phyloP scores from a whole-genome alignment of 2,113 vertebrate genomes.

The Vidua macroura region DNA sequence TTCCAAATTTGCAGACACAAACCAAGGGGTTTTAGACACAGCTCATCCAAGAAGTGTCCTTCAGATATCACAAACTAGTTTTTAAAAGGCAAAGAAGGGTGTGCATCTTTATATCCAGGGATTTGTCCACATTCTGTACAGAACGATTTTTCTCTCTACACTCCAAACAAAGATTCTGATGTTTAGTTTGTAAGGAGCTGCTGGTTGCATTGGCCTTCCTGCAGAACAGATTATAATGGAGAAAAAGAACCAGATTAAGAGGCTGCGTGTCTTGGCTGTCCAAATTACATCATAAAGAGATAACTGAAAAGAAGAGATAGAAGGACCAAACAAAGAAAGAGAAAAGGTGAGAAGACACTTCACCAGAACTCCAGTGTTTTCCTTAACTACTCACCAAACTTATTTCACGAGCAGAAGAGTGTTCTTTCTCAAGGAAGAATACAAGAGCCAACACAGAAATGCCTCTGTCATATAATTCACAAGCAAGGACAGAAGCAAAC shows the following conservation, averaged over 20 bases:
- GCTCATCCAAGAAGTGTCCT: background rate
- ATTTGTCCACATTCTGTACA: background rate
- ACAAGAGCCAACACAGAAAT: background rate
- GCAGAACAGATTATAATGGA: background rate
- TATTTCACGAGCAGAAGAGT: accelerated
- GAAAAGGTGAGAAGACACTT: background rate
- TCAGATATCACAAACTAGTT: background rate
- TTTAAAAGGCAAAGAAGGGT: background rate
- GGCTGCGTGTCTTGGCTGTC: background rate
- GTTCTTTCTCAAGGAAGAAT: background rate
- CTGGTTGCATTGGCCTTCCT: background rate
- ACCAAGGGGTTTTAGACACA: background rate
- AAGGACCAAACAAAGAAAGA: background rate
- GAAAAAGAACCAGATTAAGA: background rate
- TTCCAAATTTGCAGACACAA: background rate
- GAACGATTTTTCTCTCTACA: background rate
- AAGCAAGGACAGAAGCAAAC: background rate
- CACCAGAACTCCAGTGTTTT: background rate
- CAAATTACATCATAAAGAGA: background rate
- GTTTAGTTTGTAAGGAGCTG: background rate
- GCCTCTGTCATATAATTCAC: background rate
- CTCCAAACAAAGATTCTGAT: background rate
- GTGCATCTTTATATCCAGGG: background rate
- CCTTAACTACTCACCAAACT: background rate
- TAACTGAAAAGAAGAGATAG: background rate